These are phyloP conservation scores for Psittacula cyanocephala DNA, from an alignment of 2,113 vertebrate genomes.

Conservation along the genomic window DNA sequence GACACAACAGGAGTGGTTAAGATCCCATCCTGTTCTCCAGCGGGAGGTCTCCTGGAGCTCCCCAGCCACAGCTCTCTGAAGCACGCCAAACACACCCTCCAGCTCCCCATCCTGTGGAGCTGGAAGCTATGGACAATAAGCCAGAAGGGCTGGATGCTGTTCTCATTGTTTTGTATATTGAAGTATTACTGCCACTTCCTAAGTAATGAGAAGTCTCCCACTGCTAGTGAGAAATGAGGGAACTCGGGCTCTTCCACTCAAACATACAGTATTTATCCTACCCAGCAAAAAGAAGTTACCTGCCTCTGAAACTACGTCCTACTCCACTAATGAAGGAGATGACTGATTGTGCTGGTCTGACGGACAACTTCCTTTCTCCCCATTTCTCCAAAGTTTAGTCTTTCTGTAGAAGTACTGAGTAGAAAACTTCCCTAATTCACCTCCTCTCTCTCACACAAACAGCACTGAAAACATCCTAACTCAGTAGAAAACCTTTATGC, in stretches of 20 bases:
- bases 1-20: not conserved
- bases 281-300: not conserved
- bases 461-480: not conserved
- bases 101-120: not conserved
- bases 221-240: not conserved
- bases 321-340: not conserved
- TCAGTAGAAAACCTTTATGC: not conserved
- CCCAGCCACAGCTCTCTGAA: not conserved
- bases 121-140: not conserved
- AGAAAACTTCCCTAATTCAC: not conserved
- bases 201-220: not conserved
- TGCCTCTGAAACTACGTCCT: not conserved
- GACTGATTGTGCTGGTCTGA: not conserved
- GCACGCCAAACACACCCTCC: accelerated
- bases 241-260: not conserved
- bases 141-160: not conserved
- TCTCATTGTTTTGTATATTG: not conserved
- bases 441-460: not conserved
- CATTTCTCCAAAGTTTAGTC: not conserved
- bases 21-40: not conserved
- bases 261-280: not conserved
- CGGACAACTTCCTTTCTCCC: not conserved
- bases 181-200: not conserved
- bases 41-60: not conserved
- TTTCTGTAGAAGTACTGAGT: accelerated